Percentiles rank a stretch among this genome's conserved stretches.
Conservation (phyloP, 1,140 invertebrate species). For the Micrasema longulum region DNA sequence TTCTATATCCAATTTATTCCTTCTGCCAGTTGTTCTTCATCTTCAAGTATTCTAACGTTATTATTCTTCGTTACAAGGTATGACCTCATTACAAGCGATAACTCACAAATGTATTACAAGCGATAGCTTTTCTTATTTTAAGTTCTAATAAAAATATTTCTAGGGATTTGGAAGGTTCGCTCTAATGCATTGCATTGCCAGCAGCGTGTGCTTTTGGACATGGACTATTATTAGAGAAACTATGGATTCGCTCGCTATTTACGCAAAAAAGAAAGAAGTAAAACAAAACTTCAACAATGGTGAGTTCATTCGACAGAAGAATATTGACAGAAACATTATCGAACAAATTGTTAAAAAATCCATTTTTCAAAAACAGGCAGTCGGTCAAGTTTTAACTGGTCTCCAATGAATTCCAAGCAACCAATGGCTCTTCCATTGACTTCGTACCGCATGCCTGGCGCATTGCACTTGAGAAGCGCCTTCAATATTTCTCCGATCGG, state of each 20-base stretch:
- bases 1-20: slow-evolving; percentile 76
- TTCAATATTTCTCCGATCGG: slow-evolving; percentile 38
- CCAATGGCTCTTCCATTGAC: slow-evolving; percentile 56
- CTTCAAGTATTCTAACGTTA: slow-evolving; percentile 83
- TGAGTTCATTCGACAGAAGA: no score
- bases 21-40: slow-evolving; percentile 80
- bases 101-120: no score
- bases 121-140: slow-evolving; percentile 20
- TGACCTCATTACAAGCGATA: not conserved
- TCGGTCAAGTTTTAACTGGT: slow-evolving; percentile 7
- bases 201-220: slow-evolving; percentile 80
- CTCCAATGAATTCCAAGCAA: slow-evolving; percentile 6
- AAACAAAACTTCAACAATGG: slow-evolving; percentile 1
- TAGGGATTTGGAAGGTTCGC: slow-evolving; percentile 74
- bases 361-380: not conserved
- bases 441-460: slow-evolving; percentile 52
- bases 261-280: slow-evolving; percentile 58
- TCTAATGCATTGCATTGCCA: slow-evolving; percentile 80
- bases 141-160: slow-evolving; percentile 44
- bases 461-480: slow-evolving; percentile 15
- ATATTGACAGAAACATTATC: no score
- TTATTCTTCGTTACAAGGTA: slow-evolving; percentile 59
- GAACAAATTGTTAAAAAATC: no score
- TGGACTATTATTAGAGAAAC: slow-evolving; percentile 79
- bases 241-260: slow-evolving; percentile 68